Evolutionary conservation across 2,888 invertebrate genomes (phyloP), one percentile per base, ranked within the genome.

Genomic region (Oscheius myriophilus): DNA sequence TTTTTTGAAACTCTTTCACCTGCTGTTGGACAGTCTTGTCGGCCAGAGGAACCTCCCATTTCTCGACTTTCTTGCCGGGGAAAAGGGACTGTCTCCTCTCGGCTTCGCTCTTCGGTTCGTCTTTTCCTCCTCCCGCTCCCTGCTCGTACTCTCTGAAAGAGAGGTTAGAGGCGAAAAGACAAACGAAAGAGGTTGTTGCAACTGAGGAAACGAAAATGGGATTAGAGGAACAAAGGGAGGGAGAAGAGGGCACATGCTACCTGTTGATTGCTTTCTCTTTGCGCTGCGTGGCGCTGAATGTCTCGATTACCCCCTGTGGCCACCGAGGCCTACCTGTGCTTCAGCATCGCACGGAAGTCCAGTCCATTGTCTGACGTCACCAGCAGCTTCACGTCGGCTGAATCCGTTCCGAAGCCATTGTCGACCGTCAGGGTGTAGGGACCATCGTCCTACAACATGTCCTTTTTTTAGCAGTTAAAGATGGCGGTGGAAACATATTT

Each of bases 281-380:
- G 25, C 64, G 53, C 23, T 65, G 64, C 42, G 16, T 53, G 25
- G 64, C 64, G 53, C 64, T 65, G 64, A 65, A 65, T 39, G n/a
- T 53, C 16, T 42, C n/a, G 52, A 23, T 52, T 25, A 25, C 52
- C 23, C 26, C 14, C 14, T 52, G 26, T 25, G n/a, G 18, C 25
- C 1, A 3, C 21, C 21, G 39, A 41, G 39, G 18, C 66, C 11
- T 68, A 85, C 86, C 85, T 92, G 90, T 95, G 96, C 89, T 95
- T 96, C 84, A 98, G 90, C 93, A 97, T 93, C 75, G 95, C 92
- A 89, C 98, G 92, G 92, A 97, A 99, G 89, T 98, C 98, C 92
- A 97, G 93, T 45, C 76, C 79, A 49, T 79, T 76, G 53, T 83
- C 84, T 16, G 80, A 71, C 11, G 88, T 96, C 71, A 98, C 96